phyloP scores from a whole-genome alignment of 2,888 invertebrate species.

The Eilema caniola region DNA sequence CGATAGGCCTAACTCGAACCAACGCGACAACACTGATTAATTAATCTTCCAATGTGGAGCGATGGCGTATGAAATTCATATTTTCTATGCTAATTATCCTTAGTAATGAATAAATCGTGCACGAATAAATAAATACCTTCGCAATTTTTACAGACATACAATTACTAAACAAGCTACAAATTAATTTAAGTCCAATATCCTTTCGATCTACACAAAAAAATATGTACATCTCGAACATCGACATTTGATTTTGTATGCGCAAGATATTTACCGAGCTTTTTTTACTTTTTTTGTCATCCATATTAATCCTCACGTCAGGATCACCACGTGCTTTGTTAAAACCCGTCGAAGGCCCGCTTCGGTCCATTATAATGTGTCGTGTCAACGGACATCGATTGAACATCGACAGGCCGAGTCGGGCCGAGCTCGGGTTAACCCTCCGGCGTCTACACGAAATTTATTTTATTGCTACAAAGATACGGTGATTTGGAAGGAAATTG shows the following conservation, averaged over 20 bases:
- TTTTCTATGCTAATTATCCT: slow-evolving; percentile 46
- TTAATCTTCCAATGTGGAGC: slow-evolving; percentile 70
- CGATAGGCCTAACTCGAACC: slow-evolving; percentile 81
- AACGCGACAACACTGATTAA: slow-evolving; percentile 75
- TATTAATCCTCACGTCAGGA: slow-evolving; percentile 86
- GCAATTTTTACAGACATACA: slow-evolving; percentile 47
- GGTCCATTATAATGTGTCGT: slow-evolving; percentile 86
- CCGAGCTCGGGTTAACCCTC: slow-evolving; percentile 78
- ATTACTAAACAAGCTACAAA: slow-evolving; percentile 66
- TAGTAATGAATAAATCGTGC: slow-evolving; percentile 35
- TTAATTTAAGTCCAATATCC: slow-evolving; percentile 73
- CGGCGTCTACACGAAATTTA: slow-evolving; percentile 85
- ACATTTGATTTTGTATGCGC: slow-evolving; percentile 77
- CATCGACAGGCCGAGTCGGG: slow-evolving; percentile 77
- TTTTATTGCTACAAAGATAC: slow-evolving; percentile 86
- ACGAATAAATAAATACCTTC: slow-evolving; percentile 41
- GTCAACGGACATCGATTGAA: slow-evolving; percentile 86
- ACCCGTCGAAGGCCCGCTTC: slow-evolving; percentile 79
- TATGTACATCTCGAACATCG: slow-evolving; percentile 59
- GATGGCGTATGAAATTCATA: slow-evolving; percentile 68
- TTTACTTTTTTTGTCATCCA: slow-evolving; percentile 78
- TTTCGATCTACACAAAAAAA: slow-evolving; percentile 72
- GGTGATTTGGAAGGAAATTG: slow-evolving; percentile 84
- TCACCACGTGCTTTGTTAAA: slow-evolving; percentile 85
- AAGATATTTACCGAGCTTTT: slow-evolving; percentile 69